A percentile compares a stretch with the other conserved stretches of the same genome.
Conservation (phyloP, 2,797 vertebrate species). For the Sciurus carolinensis region DNA sequence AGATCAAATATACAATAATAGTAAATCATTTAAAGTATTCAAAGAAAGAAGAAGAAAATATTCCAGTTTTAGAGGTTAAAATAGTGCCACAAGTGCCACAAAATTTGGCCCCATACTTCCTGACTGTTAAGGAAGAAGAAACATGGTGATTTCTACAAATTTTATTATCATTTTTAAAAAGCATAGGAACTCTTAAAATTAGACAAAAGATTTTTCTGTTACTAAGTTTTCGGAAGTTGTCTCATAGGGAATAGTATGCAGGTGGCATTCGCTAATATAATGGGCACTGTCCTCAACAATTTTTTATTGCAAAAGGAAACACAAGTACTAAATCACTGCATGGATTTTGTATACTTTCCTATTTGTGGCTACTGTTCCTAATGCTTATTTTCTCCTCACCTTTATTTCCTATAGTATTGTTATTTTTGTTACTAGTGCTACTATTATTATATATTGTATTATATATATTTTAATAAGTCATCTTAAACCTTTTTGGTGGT, state of each 20-base stretch:
- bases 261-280: neutral
- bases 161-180: neutral
- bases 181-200: constrained; percentile 17
- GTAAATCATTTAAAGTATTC: constrained; percentile 27
- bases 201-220: constrained; percentile 37
- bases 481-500: constrained; percentile 3
- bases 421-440: neutral
- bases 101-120: constrained; percentile 20
- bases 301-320: neutral
- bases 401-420: neutral
- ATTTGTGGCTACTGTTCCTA: neutral
- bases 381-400: constrained; percentile 2
- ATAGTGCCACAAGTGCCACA: neutral
- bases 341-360: neutral
- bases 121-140: constrained; percentile 12
- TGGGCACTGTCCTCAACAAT: neutral
- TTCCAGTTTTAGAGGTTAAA: constrained; percentile 12
- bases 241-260: neutral
- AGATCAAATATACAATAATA: constrained; percentile 5
- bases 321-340: neutral
- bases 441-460: neutral
- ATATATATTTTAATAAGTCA: neutral
- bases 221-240: constrained; percentile 20
- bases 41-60: constrained; percentile 48
- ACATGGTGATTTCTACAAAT: neutral